Base-by-base conservation (phyloP, 2,888 invertebrate genomes). In the Andrena fulva region DNA sequence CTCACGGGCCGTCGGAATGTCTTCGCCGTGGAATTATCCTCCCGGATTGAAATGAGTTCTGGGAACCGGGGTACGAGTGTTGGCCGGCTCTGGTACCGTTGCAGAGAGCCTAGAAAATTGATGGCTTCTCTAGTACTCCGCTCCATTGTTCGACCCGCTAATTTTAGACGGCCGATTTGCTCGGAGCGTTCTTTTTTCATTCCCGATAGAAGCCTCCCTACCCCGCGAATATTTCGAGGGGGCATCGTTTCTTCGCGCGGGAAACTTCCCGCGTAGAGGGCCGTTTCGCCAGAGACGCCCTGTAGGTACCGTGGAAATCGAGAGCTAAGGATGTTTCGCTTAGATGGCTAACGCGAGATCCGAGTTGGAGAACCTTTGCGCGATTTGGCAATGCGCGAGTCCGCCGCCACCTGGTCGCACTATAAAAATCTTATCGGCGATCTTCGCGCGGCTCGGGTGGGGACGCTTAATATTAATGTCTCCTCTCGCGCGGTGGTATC, bases 391-490 rank as follows among this genome's bases (percentile, higher is more conserved):
- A 87, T 89, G 89, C 87, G 84, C 90, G 85, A 89, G 89, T 83
- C 79, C 72, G 62, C 85, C 75, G 85, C 87, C 88, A 85, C 88
- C 83, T 83, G 86, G 80, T 64, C 86, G 85, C 82, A 83, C 88
- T 90, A 89, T 90, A 91, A 91, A 91, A 91, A 87, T 90, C 91
- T 90, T 91, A 91, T 90, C 90, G 85, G 82, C 80, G 87, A 90
- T 90, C 90, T 90, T 74, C 77, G 60, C 56, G 83, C 85, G 48
- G 76, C 77, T 70, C 76, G 85, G 82, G 88, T 89, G 86, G 88
- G 87, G 88, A 91, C 86, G 88, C 88, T 91, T 90, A 89, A 91
- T 91, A 91, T 91, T 91, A 91, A 91, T 91, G 90, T 90, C 89
- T 89, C 87, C 84, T 87, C 88, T 90, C 85, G 84, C 82, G 85